Conservation (phyloP, 2,797 vertebrate genomes). For the Remorina albescens region DNA sequence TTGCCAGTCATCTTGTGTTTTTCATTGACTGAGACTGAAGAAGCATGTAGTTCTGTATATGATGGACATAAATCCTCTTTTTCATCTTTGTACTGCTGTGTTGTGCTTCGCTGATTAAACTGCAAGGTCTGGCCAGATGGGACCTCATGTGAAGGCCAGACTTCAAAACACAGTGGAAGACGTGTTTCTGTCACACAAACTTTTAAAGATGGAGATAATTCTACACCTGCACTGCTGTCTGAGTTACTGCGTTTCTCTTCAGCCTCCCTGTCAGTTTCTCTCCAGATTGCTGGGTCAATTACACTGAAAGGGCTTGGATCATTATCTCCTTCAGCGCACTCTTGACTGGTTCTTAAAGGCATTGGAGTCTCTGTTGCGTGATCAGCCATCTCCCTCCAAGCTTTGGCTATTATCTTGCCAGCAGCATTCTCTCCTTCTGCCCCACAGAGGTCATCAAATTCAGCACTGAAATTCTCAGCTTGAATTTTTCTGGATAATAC, state of each 20-base stretch:
- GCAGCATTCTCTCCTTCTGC: conserved; percentile 42
- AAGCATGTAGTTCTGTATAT: conserved; percentile 33
- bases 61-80: conserved; percentile 41
- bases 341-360: conserved; percentile 62
- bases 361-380: conserved; percentile 58
- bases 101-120: conserved; percentile 30
- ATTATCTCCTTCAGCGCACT: conserved; percentile 74
- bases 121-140: conserved; percentile 11
- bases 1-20: conserved; percentile 9
- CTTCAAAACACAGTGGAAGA: conserved; percentile 22
- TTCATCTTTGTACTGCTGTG: conserved; percentile 38
- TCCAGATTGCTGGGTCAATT: conserved; percentile 76
- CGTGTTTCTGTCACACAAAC: conserved; percentile 32
- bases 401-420: conserved; percentile 51
- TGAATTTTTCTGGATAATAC: conserved; percentile 48
- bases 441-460: conserved; percentile 46
- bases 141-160: conserved; percentile 23
- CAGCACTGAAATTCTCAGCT: conserved; percentile 32
- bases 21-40: conserved; percentile 18
- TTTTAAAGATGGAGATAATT: conserved; percentile 57
- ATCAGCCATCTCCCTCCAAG: conserved; percentile 59
- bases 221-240: conserved; percentile 49
- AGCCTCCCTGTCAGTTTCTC: conserved; percentile 59
- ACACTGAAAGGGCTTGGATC: conserved; percentile 59
- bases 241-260: conserved; percentile 47